A percentile compares a stretch with the other conserved stretches of the same genome.
Evolutionary conservation across 2,113 vertebrate genomes (phyloP).

Genomic region (Oncorhynchus nerka): DNA sequence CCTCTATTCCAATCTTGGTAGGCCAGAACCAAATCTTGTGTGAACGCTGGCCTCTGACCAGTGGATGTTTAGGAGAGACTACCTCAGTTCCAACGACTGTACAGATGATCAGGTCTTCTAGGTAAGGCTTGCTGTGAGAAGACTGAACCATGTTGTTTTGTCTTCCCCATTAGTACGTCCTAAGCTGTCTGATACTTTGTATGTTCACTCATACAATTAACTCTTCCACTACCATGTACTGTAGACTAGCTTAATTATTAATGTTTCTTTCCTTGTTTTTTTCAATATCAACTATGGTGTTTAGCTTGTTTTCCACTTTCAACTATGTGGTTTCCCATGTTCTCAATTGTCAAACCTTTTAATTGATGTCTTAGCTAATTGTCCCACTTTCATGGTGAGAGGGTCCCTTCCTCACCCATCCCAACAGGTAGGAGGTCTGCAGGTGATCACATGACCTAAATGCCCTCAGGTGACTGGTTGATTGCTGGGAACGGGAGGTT

Average conservation of each 20-base stretch:
- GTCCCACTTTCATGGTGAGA: slow-evolving; percentile 8
- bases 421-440: slow-evolving; percentile 10
- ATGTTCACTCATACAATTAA: no score
- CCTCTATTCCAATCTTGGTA: background rate
- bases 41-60: no score
- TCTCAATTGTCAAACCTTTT: no score
- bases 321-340: no score
- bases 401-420: background rate
- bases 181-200: background rate
- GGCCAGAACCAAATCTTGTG: background rate
- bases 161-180: background rate
- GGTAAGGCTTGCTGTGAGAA: slow-evolving; percentile 16
- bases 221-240: no score
- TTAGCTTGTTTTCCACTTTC: no score
- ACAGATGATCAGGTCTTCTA: slow-evolving; percentile 3
- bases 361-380: background rate
- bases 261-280: no score
- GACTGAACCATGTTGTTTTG: background rate
- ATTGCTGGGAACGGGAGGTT: slow-evolving; percentile 4
- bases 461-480: background rate
- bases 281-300: no score
- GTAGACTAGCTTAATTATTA: no score
- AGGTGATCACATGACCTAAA: slow-evolving; percentile 7
- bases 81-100: slow-evolving; percentile 5
- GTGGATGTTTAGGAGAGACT: no score